Conservation (phyloP, 2,113 vertebrate genomes). For the Sciurus niger region DNA sequence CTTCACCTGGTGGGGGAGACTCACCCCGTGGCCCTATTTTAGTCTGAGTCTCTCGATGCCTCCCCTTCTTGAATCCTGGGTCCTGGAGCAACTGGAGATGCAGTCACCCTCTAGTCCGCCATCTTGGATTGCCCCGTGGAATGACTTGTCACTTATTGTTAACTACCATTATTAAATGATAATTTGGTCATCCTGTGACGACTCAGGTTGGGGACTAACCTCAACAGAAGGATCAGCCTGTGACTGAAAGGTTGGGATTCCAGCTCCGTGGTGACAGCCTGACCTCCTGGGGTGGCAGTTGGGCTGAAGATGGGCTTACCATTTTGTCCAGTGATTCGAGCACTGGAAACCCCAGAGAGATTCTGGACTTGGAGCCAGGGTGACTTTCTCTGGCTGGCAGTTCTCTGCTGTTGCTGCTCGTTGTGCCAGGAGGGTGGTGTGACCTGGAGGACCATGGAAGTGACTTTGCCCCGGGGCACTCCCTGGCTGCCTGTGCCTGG, state of each 20-base stretch:
- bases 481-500: neutral
- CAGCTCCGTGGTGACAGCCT: neutral
- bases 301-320: neutral
- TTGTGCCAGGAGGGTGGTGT: neutral
- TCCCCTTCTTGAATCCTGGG: too few relatives aligned
- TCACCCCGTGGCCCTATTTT: too few relatives aligned
- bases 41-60: too few relatives aligned
- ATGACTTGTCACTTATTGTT: neutral
- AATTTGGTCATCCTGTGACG: neutral
- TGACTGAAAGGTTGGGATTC: neutral
- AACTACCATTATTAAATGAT: neutral
- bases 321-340: neutral
- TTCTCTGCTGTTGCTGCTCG: neutral
- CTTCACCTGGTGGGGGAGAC: too few relatives aligned
- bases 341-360: neutral
- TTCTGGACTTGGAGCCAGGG: neutral
- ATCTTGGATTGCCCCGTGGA: too few relatives aligned
- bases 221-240: neutral
- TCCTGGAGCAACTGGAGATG: too few relatives aligned
- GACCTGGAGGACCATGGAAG: accelerated
- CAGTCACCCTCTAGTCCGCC: too few relatives aligned
- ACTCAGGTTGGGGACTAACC: neutral
- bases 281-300: neutral
- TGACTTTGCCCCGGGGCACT: neutral
- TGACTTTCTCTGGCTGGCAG: neutral